phyloP scores from a whole-genome alignment of 2,888 invertebrate genomes.

The Idaea dimidiata region DNA sequence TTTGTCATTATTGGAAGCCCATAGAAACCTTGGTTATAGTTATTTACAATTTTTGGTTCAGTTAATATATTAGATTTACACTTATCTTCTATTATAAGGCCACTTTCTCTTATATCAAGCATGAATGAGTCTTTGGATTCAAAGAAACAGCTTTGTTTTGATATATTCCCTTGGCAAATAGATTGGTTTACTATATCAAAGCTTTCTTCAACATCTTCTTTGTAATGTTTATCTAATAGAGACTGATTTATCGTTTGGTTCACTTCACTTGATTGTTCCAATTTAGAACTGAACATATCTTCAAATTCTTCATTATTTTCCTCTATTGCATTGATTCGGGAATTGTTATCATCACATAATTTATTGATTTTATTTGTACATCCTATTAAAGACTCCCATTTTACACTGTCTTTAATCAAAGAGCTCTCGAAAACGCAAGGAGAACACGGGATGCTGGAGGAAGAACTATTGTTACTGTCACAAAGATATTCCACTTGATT shows the following conservation, averaged over 20 bases:
- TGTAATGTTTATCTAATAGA: slow-evolving; percentile 31
- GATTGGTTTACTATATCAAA: slow-evolving; percentile 78
- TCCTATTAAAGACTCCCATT: slow-evolving; percentile 51
- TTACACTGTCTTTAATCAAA: slow-evolving; percentile 34
- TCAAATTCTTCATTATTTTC: slow-evolving; percentile 52
- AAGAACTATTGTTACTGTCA: slow-evolving; percentile 48
- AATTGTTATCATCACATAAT: slow-evolving; percentile 21
- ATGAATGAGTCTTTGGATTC: slow-evolving; percentile 71
- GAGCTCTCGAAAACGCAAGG: slow-evolving; percentile 48
- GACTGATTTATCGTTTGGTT: slow-evolving; percentile 30
- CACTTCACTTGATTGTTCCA: slow-evolving; percentile 41
- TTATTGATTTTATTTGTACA: slow-evolving; percentile 34
- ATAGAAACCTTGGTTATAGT: slow-evolving; percentile 80
- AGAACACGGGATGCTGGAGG: slow-evolving; percentile 49
- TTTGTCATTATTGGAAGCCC: slow-evolving; percentile 88
- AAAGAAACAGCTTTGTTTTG: slow-evolving; percentile 45
- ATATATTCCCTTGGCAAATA: slow-evolving; percentile 59
- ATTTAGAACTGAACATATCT: slow-evolving; percentile 60
- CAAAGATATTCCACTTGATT: slow-evolving; percentile 69
- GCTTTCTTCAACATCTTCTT: slow-evolving; percentile 52
- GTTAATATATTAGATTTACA: slow-evolving; percentile 12
- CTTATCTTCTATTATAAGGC: slow-evolving; percentile 35
- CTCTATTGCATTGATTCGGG: slow-evolving; percentile 26
- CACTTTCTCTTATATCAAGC: slow-evolving; percentile 60
- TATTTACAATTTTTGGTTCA: slow-evolving; percentile 21